Conservation (phyloP, 2,797 vertebrate genomes). For the Acanthiza pusilla region DNA sequence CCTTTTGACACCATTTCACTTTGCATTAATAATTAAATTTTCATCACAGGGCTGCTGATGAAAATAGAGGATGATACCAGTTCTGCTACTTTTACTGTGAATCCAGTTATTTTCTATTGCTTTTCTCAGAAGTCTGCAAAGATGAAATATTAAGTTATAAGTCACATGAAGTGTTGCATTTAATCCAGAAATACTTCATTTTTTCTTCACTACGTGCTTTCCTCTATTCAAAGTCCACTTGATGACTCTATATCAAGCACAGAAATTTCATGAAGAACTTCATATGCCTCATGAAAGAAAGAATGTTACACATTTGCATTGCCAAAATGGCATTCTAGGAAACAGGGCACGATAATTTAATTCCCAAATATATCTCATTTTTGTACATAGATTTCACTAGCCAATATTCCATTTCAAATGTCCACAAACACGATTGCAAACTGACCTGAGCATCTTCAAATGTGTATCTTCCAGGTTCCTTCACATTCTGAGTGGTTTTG, state of each 20-base stretch:
- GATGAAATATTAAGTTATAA: background rate
- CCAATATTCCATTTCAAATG: background rate
- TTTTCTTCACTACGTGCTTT: background rate
- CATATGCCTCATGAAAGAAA: background rate
- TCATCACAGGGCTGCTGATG: background rate
- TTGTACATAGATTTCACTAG: background rate
- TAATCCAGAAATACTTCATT: background rate
- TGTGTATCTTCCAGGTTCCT: conserved; percentile 92
- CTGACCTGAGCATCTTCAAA: conserved; percentile 96
- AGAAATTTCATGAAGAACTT: background rate
- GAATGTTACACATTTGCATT: background rate
- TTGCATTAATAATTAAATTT: conserved; percentile 53
- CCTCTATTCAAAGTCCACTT: background rate
- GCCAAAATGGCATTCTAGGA: background rate
- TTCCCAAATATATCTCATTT: background rate
- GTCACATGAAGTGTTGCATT: background rate
- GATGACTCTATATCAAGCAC: background rate
- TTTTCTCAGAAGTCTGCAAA: background rate
- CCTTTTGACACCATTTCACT: conserved; percentile 33
- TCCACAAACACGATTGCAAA: background rate
- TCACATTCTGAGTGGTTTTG: conserved; percentile 96
- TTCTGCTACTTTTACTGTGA: background rate
- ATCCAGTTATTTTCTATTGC: background rate
- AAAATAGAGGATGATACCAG: background rate
- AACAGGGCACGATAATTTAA: background rate